A percentile compares a stretch with the other conserved stretches of the same genome.
phyloP scores from a whole-genome alignment of 2,797 vertebrate genomes.

The Smutsia temminckii region DNA sequence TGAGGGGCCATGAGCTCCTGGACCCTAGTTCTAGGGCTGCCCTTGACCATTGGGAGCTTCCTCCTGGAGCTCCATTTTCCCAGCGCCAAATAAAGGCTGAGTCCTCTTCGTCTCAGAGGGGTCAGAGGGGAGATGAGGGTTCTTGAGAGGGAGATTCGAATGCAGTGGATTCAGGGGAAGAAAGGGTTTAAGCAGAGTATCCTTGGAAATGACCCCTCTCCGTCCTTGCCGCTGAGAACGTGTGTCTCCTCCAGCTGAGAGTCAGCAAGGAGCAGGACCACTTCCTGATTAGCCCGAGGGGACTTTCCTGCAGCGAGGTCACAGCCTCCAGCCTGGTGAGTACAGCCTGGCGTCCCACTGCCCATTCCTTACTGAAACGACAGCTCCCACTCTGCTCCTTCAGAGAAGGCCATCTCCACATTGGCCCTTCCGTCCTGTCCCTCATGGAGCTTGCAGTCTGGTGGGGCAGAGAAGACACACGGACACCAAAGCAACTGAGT shows the following conservation, averaged over 20 bases:
- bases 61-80: constrained; percentile 4
- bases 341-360: background rate
- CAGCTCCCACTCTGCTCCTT: background rate
- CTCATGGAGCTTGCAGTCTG: background rate
- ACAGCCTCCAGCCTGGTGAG: constrained; percentile 95
- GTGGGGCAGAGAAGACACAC: background rate
- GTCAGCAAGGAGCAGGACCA: constrained; percentile 98
- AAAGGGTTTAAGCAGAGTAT: background rate
- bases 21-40: background rate
- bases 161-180: background rate
- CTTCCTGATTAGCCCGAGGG: constrained; percentile 94
- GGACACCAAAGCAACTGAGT: background rate
- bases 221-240: background rate
- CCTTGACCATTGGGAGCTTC: background rate
- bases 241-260: constrained; percentile 88
- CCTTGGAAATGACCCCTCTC: background rate
- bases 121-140: background rate
- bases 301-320: constrained; percentile 93
- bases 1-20: background rate
- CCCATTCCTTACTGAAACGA: background rate
- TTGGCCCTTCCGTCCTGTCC: background rate
- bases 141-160: background rate
- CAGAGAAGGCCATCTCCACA: background rate
- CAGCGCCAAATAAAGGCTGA: background rate
- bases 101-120: background rate